A percentile compares a stretch with the other conserved stretches of the same genome.
phyloP scores from a whole-genome alignment of 2,113 vertebrate species.

The Monopterus albus region DNA sequence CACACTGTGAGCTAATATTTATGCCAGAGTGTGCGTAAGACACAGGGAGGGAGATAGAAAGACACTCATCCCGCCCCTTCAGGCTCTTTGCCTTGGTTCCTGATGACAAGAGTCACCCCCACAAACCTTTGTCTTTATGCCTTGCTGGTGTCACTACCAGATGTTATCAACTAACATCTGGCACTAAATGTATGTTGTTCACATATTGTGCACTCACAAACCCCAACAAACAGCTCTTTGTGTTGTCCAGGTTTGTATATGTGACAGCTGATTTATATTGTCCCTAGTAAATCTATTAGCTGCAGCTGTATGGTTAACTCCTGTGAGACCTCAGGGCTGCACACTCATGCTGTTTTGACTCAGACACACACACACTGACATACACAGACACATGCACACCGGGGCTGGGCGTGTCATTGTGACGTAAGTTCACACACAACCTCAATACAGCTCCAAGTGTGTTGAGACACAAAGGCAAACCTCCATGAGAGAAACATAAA shows the following conservation, averaged over 20 bases:
- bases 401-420: not conserved
- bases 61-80: slow-evolving; percentile 21
- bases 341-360: not conserved
- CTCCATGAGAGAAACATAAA: not conserved
- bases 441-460: not conserved
- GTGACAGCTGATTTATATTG: not conserved
- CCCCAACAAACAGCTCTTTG: not conserved
- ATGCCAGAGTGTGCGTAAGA: not conserved
- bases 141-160: slow-evolving; percentile 12
- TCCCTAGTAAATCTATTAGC: slow-evolving; percentile 31
- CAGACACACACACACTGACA: not conserved
- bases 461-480: slow-evolving; percentile 8
- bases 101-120: slow-evolving; percentile 4
- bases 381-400: not conserved
- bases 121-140: not conserved
- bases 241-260: not conserved
- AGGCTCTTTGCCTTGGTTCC: slow-evolving; percentile 29
- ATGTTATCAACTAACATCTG: slow-evolving; percentile 42
- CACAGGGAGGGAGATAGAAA: not conserved
- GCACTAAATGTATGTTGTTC: slow-evolving; percentile 10
- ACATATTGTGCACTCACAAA: slow-evolving; percentile 2
- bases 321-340: not conserved
- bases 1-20: slow-evolving; percentile 2
- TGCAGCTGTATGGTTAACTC: not conserved
- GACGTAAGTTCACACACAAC: not conserved